Evolutionary conservation across 2,797 vertebrate species (phyloP).

Genomic region (Lindbergichthys nudifrons): DNA sequence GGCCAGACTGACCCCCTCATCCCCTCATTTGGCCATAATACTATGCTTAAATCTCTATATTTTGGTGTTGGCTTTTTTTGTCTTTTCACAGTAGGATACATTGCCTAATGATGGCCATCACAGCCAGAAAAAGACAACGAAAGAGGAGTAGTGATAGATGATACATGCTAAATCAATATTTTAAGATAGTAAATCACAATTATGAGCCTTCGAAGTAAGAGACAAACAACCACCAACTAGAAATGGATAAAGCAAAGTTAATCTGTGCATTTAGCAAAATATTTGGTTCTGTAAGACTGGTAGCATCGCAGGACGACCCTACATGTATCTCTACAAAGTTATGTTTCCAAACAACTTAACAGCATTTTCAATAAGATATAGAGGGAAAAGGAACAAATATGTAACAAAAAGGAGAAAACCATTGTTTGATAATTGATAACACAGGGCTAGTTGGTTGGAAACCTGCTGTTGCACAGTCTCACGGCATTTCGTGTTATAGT

Average conservation of each 20-base stretch:
- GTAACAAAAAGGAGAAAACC: too few species aligned
- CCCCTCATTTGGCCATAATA: conserved; percentile 70
- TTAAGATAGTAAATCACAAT: neutral
- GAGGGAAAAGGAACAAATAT: too few species aligned
- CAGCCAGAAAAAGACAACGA: neutral
- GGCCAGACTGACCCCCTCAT: conserved; percentile 75
- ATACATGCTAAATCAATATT: neutral
- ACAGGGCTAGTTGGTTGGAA: neutral
- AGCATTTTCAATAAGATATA: too few species aligned
- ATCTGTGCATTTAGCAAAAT: neutral
- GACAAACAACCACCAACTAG: neutral
- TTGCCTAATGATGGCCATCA: neutral
- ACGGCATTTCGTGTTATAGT: too few species aligned
- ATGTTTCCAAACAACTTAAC: too few species aligned
- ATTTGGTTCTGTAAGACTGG: neutral
- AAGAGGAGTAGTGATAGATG: neutral
- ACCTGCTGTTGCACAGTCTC: neutral
- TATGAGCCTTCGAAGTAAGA: neutral
- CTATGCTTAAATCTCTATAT: conserved; percentile 72
- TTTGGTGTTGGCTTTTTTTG: conserved; percentile 47
- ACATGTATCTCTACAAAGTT: too few species aligned
- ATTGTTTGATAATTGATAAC: too few species aligned
- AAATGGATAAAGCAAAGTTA: neutral
- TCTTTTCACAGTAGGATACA: conserved; percentile 11
- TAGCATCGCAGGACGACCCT: too few species aligned